Conservation (phyloP, 2,797 vertebrate genomes). For the Pseudochirops corinnae region DNA sequence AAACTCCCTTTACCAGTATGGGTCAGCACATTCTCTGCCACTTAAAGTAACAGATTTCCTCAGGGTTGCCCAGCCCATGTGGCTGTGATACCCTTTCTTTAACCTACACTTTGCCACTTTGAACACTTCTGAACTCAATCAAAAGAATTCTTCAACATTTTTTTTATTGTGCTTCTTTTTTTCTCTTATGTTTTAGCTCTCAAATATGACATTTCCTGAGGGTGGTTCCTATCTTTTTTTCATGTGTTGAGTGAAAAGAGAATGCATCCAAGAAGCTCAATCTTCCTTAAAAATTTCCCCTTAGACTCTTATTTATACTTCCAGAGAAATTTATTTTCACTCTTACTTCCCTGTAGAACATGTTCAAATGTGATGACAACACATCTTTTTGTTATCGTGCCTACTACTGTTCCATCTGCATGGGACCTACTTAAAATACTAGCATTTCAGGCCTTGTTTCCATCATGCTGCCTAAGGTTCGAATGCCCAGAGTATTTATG, state of each 20-base stretch:
- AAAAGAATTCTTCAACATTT: background rate
- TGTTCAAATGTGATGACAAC: background rate
- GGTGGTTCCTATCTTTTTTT: background rate
- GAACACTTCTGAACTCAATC: background rate
- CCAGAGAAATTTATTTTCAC: conserved; percentile 30
- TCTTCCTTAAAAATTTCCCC: conserved; percentile 16
- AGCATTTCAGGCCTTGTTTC: conserved; percentile 67
- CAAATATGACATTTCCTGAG: background rate
- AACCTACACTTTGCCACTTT: background rate
- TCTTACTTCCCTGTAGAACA: background rate
- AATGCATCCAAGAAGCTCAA: background rate
- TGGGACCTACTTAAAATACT: conserved; percentile 15
- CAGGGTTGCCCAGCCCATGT: background rate
- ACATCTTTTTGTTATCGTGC: background rate
- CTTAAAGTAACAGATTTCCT: background rate
- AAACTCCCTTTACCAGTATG: background rate
- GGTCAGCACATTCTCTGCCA: background rate
- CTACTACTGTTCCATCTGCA: background rate
- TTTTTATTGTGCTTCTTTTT: conserved; percentile 18
- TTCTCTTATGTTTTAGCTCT: conserved; percentile 8
- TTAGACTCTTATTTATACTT: background rate
- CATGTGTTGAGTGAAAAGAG: background rate
- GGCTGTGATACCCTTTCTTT: background rate
- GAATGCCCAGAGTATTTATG: conserved; percentile 36
- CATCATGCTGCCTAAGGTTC: conserved; percentile 78